These are phyloP conservation scores for Mormyrus lacerda DNA, from an alignment of 2,113 vertebrate genomes.

Conservation along the genomic window DNA sequence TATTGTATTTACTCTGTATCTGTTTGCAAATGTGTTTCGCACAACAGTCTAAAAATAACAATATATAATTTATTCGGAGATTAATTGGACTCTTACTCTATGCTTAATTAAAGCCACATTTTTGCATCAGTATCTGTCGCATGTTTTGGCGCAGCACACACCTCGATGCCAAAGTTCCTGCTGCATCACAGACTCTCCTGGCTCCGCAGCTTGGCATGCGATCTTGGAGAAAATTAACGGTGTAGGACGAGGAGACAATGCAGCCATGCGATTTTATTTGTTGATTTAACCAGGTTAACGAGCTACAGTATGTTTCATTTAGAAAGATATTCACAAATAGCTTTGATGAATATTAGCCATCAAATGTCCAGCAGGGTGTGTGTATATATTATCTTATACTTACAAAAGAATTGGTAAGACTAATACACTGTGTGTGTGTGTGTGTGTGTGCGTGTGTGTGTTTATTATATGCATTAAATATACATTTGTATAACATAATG, in stretches of 20 bases:
- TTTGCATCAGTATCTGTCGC: background rate
- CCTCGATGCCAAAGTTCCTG: background rate
- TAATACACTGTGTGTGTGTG: background rate
- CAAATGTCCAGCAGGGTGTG: background rate
- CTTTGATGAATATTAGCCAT: background rate
- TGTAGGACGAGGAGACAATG: background rate
- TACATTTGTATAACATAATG: background rate
- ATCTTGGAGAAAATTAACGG: background rate
- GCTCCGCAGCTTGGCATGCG: background rate
- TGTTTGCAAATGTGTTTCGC: background rate
- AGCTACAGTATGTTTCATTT: background rate
- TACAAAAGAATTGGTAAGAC: background rate
- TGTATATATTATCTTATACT: background rate
- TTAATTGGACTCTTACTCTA: background rate
- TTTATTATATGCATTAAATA: too few species aligned
- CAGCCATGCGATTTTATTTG: background rate
- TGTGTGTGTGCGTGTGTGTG: too few species aligned
- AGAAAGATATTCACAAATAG: background rate
- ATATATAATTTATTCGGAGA: background rate
- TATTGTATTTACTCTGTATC: background rate
- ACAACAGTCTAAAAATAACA: constrained; percentile 4
- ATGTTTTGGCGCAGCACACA: background rate
- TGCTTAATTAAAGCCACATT: constrained; percentile 5
- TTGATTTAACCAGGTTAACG: background rate
- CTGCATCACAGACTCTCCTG: background rate